Conservation (phyloP, 2,888 invertebrate species). For the Protodeltote pygarga region DNA sequence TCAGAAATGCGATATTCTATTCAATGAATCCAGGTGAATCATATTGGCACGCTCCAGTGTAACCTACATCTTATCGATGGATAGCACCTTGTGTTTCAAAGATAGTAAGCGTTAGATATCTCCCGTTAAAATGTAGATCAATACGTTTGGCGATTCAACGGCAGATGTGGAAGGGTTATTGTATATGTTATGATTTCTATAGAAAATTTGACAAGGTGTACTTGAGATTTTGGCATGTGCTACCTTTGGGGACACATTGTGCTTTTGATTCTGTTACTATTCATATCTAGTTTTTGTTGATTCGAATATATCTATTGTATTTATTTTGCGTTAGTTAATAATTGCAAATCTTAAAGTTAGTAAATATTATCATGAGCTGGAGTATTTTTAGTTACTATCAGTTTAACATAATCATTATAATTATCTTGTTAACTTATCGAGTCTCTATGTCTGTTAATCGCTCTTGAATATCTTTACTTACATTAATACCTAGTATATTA, state of each 20-base stretch:
- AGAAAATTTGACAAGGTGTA: constrained; percentile 70
- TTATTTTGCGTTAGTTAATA: constrained; percentile 25
- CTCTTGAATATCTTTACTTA: no score
- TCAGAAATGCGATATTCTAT: constrained; percentile 66
- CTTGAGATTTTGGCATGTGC: constrained; percentile 66
- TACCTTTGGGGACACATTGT: constrained; percentile 42
- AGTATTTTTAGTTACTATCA: constrained; percentile 28
- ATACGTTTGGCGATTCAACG: constrained; percentile 53
- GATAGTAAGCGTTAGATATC: constrained; percentile 50
- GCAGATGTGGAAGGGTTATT: constrained; percentile 82
- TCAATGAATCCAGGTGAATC: constrained; percentile 66
- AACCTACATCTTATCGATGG: constrained; percentile 53
- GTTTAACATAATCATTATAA: constrained; percentile 5
- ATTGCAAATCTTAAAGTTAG: constrained; percentile 15
- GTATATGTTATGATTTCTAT: constrained; percentile 70
- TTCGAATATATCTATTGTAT: constrained; percentile 16
- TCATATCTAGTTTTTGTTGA: constrained; percentile 16
- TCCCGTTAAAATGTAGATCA: constrained; percentile 53
- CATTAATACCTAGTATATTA: no score
- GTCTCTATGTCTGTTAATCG: not conserved
- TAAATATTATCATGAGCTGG: constrained; percentile 13
- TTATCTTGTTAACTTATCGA: no score
- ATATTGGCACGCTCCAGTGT: constrained; percentile 80
- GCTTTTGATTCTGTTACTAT: constrained; percentile 26
- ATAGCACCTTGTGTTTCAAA: constrained; percentile 64